Conservation (phyloP, 2,797 vertebrate species). For the Liparis tanakae region DNA sequence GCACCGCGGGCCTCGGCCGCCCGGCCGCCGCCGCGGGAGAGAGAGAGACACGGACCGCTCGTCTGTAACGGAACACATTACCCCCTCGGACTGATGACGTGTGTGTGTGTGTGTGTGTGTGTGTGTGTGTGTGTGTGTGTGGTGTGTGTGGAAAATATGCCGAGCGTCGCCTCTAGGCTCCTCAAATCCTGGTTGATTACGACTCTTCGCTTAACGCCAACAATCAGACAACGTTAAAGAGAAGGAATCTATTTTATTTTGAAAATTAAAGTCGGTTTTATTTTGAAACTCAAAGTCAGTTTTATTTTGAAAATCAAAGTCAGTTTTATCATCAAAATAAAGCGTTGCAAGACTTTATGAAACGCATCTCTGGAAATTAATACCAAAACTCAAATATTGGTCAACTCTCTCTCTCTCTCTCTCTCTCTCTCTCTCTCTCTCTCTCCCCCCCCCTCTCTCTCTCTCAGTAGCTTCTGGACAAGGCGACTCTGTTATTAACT, state of each 20-base stretch:
- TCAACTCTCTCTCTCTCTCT: not conserved
- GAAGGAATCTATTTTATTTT: not conserved
- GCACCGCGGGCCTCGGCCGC: slow-evolving; percentile 95
- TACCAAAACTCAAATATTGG: not conserved
- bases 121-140: slow-evolving; percentile 93
- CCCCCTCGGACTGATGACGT: slow-evolving; percentile 90
- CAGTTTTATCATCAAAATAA: slow-evolving; percentile 5
- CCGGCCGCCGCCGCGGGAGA: slow-evolving; percentile 85
- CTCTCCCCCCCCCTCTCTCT: not conserved
- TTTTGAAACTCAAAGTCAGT: too few relatives aligned
- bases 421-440: not conserved
- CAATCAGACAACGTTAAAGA: not conserved
- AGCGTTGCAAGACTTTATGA: not conserved
- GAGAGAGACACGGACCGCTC: slow-evolving; percentile 90
- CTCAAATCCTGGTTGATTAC: slow-evolving; percentile 35
- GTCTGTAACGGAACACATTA: slow-evolving; percentile 99
- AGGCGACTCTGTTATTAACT: slow-evolving; percentile 76
- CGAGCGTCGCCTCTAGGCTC: slow-evolving; percentile 59
- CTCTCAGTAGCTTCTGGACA: slow-evolving; percentile 65
- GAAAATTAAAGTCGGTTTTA: not conserved
- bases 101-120: slow-evolving; percentile 85
- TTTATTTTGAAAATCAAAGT: not conserved
- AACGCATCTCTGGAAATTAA: not conserved
- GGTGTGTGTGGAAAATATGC: slow-evolving; percentile 76
- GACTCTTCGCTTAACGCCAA: slow-evolving; percentile 1